These are phyloP conservation scores for Vannuccia rotundouncinata DNA, from an alignment of 2,888 invertebrate genomes.

Conservation along the genomic window DNA sequence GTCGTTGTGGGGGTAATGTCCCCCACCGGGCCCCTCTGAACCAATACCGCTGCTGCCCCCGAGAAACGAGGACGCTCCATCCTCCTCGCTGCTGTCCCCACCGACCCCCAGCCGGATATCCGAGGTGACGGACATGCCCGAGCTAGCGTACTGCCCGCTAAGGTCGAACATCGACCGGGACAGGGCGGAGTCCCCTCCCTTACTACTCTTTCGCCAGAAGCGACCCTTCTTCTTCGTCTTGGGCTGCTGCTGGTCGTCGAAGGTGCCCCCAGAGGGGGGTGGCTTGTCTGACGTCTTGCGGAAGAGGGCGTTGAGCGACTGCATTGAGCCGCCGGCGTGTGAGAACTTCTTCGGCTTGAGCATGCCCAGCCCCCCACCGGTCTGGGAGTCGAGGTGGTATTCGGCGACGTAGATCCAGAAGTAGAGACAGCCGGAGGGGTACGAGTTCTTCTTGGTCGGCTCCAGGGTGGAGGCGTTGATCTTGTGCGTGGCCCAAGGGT, in stretches of 20 bases:
- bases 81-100: background rate
- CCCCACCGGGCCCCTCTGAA: background rate
- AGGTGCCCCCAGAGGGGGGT: background rate
- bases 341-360: background rate
- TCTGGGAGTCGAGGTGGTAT: background rate
- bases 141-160: background rate
- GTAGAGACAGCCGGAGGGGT: conserved; percentile 25
- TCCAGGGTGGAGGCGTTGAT: conserved; percentile 25
- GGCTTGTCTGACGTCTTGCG: background rate
- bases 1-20: background rate
- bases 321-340: background rate
- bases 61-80: background rate
- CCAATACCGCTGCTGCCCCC: conserved; percentile 5
- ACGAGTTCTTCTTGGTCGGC: conserved; percentile 35
- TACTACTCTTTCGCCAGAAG: background rate
- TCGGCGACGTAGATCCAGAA: conserved; percentile 28
- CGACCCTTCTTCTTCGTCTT: background rate
- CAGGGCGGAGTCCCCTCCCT: background rate
- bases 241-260: background rate
- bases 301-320: background rate
- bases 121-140: background rate
- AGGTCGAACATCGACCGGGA: background rate
- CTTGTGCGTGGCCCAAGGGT: conserved; percentile 10
- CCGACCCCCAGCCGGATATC: background rate
- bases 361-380: background rate